phyloP scores from a whole-genome alignment of 2,797 vertebrate species.

The Sylvilagus floridanus region DNA sequence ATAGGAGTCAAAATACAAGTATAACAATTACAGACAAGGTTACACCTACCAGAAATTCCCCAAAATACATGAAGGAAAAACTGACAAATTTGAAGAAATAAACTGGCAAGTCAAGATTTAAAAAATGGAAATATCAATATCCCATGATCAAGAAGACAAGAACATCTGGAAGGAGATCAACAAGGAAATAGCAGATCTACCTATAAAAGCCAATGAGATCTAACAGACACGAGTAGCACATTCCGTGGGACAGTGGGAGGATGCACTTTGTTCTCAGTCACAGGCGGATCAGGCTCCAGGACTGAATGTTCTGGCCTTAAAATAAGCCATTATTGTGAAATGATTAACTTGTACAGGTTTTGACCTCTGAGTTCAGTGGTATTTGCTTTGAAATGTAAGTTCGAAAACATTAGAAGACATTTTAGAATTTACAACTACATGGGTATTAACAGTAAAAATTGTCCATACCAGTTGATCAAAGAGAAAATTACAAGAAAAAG shows the following conservation, averaged over 20 bases:
- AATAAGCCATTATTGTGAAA: background rate
- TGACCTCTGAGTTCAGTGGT: background rate
- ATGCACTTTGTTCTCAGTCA: background rate
- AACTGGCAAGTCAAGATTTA: background rate
- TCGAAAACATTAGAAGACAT: background rate
- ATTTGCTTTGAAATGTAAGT: background rate
- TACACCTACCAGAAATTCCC: background rate
- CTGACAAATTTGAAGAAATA: background rate
- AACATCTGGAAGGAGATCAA: background rate
- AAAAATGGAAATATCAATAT: background rate
- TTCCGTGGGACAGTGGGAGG: background rate
- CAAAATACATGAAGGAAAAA: background rate
- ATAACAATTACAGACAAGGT: background rate
- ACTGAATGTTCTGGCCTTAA: background rate
- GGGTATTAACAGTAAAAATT: background rate
- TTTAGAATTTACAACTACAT: background rate
- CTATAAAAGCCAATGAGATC: background rate
- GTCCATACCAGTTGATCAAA: background rate
- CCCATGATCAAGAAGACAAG: background rate
- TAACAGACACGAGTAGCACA: background rate
- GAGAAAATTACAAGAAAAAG: background rate
- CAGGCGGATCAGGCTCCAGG: background rate
- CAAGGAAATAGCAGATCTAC: background rate
- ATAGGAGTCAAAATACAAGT: background rate
- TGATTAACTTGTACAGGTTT: background rate